Conservation (phyloP, 1,140 invertebrate species). For the Pararge aegeria region DNA sequence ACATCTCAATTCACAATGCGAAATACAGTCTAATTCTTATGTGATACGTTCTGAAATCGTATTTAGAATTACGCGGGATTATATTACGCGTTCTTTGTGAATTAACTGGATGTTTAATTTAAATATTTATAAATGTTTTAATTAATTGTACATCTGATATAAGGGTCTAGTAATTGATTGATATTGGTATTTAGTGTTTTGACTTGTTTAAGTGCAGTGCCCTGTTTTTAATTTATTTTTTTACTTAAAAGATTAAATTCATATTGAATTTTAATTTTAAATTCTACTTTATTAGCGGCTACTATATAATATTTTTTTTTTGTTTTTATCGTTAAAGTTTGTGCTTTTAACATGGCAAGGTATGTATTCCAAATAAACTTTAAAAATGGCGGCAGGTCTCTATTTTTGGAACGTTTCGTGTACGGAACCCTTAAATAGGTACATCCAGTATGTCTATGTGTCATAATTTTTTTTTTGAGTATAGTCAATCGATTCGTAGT, state of each 20-base stretch:
- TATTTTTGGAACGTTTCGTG: no score
- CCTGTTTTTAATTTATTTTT: neutral
- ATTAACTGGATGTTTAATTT: neutral
- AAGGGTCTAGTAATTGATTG: neutral
- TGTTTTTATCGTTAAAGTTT: neutral
- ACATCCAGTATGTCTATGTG: no score
- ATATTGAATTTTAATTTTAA: no score
- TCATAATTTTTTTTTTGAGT: no score
- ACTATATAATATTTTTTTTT: neutral
- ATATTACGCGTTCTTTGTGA: neutral
- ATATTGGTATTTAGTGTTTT: neutral
- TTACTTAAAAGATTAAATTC: neutral
- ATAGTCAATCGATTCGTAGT: no score
- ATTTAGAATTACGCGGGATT: neutral
- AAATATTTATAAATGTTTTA: conserved; percentile 18
- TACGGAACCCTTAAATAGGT: no score
- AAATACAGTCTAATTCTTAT: neutral
- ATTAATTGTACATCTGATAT: conserved; percentile 1
- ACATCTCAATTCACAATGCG: neutral
- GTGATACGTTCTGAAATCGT: neutral
- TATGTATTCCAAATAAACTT: neutral
- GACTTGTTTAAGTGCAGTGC: neutral
- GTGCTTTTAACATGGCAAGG: neutral
- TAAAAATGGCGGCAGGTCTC: no score
- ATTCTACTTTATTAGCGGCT: no score